Evolutionary conservation across 2,113 vertebrate genomes (phyloP), one percentile per base, ranked within the genome.

Genomic region (Taxidea taxus): DNA sequence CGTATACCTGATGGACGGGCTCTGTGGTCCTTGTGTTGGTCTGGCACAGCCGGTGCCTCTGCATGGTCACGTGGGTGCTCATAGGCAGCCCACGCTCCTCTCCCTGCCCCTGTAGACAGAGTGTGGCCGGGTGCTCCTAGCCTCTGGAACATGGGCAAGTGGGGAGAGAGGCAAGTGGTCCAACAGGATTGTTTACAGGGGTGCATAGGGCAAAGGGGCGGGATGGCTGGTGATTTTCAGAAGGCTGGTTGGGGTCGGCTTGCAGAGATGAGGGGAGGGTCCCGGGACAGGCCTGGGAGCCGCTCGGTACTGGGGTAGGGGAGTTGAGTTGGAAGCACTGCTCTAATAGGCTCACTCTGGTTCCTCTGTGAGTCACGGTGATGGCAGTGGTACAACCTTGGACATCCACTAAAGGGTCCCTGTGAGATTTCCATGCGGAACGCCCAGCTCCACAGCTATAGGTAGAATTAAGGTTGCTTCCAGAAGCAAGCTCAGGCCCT

Each of bases 51-150:
- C 16, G n/a, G 66, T 37, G 39, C 25, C 3, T 18, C 31, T 29
- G 78, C 18, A 20, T 8, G 4, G 51, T 18, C 11, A 0, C 0
- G 1, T 7, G 16, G 34, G 16, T 20, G 34, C n/a, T 42, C 68
- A 31, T 12, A 74, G 37, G 34, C 1, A 2, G 0, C 60, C 21
- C 0, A 20, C 14, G 2, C 1, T 16, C 34, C 21, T 23, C 8
- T 3, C 56, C 56, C 29, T 20, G 20, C 34, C 8, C 60, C 29
- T 42, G 3, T 0, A 0, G 23, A 8, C 21, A 54, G 72, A 72
- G 83, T 1, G 12, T 14, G 39, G 70, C 70, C 72, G 7, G 23
- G 27, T 15, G 72, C 29, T 39, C 29, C 60, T 44, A 23, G 21
- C 15, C 37, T 74, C 15, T 7, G 66, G 49, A 20, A 15, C 0